Evolutionary conservation across 2,797 vertebrate species (phyloP).

Genomic region (Chaunax sp.): DNA sequence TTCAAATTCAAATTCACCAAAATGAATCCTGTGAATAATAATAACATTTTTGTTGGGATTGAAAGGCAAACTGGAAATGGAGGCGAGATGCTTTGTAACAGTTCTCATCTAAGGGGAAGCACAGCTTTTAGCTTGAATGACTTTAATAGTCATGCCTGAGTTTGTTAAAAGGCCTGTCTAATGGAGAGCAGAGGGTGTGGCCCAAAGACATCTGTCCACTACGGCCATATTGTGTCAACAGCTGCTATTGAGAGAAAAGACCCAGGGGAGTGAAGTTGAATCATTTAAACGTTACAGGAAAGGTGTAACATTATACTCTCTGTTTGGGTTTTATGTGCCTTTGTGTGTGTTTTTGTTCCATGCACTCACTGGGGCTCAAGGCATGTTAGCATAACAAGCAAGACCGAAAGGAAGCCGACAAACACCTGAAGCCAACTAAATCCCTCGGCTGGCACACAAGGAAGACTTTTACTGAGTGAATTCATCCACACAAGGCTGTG

Average conservation of each 20-base stretch:
- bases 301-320: constrained; percentile 63
- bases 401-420: constrained; percentile 27
- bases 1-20: no score
- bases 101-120: constrained; percentile 31
- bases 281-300: constrained; percentile 63
- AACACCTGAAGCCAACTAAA: constrained; percentile 19
- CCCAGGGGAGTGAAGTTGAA: constrained; percentile 56
- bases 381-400: constrained; percentile 49
- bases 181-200: constrained; percentile 70
- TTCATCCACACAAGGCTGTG: neutral
- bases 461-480: neutral
- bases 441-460: constrained; percentile 6
- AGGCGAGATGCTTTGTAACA: constrained; percentile 28
- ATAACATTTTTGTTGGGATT: constrained; percentile 40
- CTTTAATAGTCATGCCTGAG: constrained; percentile 60
- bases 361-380: constrained; percentile 36
- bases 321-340: constrained; percentile 31
- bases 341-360: constrained; percentile 45
- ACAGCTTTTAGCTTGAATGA: constrained; percentile 54
- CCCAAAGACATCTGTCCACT: constrained; percentile 76
- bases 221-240: constrained; percentile 76
- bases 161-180: constrained; percentile 47
- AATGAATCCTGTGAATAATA: no score
- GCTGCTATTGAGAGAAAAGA: constrained; percentile 70
- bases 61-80: constrained; percentile 45